A percentile compares a stretch with the other conserved stretches of the same genome.
These are phyloP conservation scores for Oryzias melastigma DNA, from an alignment of 2,113 vertebrate genomes.

Conservation along the genomic window DNA sequence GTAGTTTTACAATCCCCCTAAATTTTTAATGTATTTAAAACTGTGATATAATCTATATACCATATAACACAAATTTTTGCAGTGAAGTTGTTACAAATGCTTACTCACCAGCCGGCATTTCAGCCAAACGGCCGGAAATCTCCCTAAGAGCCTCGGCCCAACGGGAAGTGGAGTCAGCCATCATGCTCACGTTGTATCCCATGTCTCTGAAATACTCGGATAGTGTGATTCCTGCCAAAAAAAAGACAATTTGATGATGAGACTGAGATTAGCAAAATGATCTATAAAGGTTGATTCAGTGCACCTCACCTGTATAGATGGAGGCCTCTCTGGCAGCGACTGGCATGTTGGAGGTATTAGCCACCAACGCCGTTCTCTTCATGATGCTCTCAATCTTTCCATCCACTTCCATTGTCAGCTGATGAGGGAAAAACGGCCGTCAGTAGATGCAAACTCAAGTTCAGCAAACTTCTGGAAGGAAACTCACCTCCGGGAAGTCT, in stretches of 20 bases:
- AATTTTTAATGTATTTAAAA: too few species aligned
- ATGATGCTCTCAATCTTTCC: conserved; percentile 97
- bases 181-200: conserved; percentile 99
- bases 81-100: neutral
- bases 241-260: conserved; percentile 2
- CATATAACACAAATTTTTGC: too few species aligned
- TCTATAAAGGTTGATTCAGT: too few species aligned
- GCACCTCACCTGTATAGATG: conserved; percentile 90
- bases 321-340: conserved; percentile 98
- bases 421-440: conserved; percentile 40
- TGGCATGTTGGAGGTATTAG: conserved; percentile 99
- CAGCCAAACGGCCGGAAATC: conserved; percentile 95
- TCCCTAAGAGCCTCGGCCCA: conserved; percentile 98
- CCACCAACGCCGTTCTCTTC: conserved; percentile 97
- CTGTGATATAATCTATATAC: too few species aligned
- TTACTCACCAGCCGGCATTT: conserved; percentile 95
- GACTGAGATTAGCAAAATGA: neutral
- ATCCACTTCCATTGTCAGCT: conserved; percentile 98
- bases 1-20: too few species aligned
- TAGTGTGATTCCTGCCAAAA: conserved; percentile 88
- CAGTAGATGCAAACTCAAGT: conserved; percentile 10
- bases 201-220: conserved; percentile 98
- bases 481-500: conserved; percentile 95
- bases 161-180: conserved; percentile 97
- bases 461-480: neutral